Evolutionary conservation across 2,888 invertebrate genomes (phyloP), one percentile per base, ranked within the genome.

Genomic region (Altica lythri): DNA sequence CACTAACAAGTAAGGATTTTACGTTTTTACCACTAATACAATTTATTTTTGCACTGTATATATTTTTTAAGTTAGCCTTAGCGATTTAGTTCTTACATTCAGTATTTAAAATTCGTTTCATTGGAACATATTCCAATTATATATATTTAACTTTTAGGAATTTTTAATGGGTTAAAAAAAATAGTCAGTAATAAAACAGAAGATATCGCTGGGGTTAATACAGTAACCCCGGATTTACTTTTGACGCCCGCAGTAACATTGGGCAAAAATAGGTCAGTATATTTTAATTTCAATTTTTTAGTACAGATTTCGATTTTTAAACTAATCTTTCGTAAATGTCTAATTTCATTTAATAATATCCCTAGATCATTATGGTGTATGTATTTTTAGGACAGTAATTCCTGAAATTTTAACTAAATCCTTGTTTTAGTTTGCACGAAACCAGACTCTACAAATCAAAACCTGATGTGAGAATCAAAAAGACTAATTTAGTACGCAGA

Each of bases 1-100:
- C 92, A 65, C 80, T 92, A 62, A 92, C 91, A 77, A 83, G 92
- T 90, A 81, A 81, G n/a, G n/a, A n/a, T n/a, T n/a, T n/a, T n/a
- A n/a, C n/a, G n/a, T n/a, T n/a, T n/a, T n/a, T n/a, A n/a, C n/a
- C n/a, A n/a, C n/a, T n/a, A n/a, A n/a, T n/a, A n/a, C n/a, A n/a
- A n/a, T n/a, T n/a, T n/a, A n/a, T n/a, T n/a, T n/a, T n/a, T n/a
- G n/a, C n/a, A n/a, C n/a, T n/a, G n/a, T n/a, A 57, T 63, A 53
- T 32, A 55, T 13, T 18, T 29, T 38, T 22, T 18, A 17, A 34
- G 30, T 22, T 14, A 10, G 30, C 17, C 16, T n/a, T n/a, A n/a
- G n/a, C n/a, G n/a, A n/a, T n/a, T n/a, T n/a, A n/a, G n/a, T n/a
- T n/a, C n/a, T n/a, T n/a, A n/a, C n/a, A n/a, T n/a, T n/a, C n/a